Base-by-base conservation (phyloP, 2,797 vertebrate species). In the Taeniopygia guttata region DNA sequence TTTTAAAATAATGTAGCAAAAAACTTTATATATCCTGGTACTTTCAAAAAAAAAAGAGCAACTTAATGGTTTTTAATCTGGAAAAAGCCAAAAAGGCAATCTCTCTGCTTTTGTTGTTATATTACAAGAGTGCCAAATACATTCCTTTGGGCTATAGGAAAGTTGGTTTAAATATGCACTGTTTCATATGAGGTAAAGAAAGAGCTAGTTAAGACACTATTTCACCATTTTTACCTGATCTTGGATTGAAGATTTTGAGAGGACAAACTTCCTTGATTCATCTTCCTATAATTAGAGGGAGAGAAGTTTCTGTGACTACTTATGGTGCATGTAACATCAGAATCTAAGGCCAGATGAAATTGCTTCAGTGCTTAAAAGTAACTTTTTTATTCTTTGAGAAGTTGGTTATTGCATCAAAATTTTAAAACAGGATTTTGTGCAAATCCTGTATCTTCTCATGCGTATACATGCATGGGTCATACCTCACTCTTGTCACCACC, bases 21-120 rank as follows among this genome's bases (percentile, higher is more conserved):
- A 30, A 2, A 1, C 1, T 7, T 3, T 16, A 14, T 8, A 1
- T 19, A 17, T 60, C 7, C 66, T 36, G 9, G 6, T 59, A n/a
- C 25, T 82, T 84, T 15, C 5, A 72, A 21, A 73, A 79, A 73
- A 79, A 67, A 22, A n/a, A 18, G 19, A 85, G 16, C 25, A 72
- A 6, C 22, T 56, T 72, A 52, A 26, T 56, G 4, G 1, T 25
- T 89, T 79, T 88, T 79, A 36, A 30, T 77, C 48, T 49, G 17
- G 17, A 22, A 36, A 93, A 93, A 55, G 2, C 1, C 17, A 51
- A 51, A 72, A 58, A 40, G 54, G 8, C 0, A 0, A 4, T 58
- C 63, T 60, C 6, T 66, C 3, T 49, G 21, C 6, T 72, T 89
- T 58, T 85, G 26, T 30, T 83, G 46, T 46, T 58, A 7, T 13